phyloP scores from a whole-genome alignment of 2,797 vertebrate species.

The Bradypodion pumilum region DNA sequence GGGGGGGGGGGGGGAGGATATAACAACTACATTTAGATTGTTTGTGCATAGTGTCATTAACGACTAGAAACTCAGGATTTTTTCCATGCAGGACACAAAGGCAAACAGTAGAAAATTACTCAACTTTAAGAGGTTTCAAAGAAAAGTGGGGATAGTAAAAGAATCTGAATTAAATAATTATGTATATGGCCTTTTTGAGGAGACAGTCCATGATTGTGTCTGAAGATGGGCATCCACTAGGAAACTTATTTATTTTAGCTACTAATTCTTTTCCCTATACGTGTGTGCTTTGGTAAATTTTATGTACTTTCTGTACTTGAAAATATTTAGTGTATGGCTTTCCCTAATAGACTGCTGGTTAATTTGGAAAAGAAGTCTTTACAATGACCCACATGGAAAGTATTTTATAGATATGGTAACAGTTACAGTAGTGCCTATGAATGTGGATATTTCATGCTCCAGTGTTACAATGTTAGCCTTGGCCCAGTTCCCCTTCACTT shows the following conservation, averaged over 20 bases:
- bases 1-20: no score
- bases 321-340: neutral
- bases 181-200: neutral
- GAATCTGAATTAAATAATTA: neutral
- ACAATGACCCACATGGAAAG: neutral
- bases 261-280: neutral
- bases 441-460: neutral
- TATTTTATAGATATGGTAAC: neutral
- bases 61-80: conserved; percentile 24
- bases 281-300: neutral
- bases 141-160: neutral
- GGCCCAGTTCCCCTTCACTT: neutral
- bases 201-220: neutral
- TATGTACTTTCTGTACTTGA: neutral
- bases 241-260: conserved; percentile 2
- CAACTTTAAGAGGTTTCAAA: conserved; percentile 3
- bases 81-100: conserved; percentile 14
- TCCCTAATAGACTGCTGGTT: neutral
- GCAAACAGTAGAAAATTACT: neutral
- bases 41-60: conserved; percentile 25
- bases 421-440: neutral
- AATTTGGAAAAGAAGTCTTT: neutral
- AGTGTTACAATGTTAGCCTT: neutral
- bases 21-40: neutral
- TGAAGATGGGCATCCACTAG: neutral